Evolutionary conservation across 2,113 vertebrate species (phyloP), one percentile per base, ranked within the genome.

Genomic region (Aspidoscelis tigris): DNA sequence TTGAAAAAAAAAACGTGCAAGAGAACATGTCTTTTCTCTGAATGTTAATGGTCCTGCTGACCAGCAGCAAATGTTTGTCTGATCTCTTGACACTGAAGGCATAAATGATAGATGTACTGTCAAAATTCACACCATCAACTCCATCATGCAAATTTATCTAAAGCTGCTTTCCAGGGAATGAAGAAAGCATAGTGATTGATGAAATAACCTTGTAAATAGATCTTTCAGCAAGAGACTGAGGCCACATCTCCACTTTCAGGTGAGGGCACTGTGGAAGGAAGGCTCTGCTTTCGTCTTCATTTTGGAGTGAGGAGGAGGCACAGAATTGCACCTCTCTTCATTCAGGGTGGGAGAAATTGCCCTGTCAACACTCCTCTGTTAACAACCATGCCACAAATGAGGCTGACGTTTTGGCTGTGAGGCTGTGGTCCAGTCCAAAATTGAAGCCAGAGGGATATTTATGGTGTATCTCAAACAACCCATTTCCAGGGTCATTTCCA

Each of bases 191-290:
- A 97, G 96, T 95, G 95, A 96, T 95, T 96, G 96, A 95, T 91
- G 93, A 90, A 95, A 93, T 95, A 96, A 97, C 96, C 96, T 97
- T 98, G 97, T 97, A 96, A 97, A 97, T 95, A 97, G 95, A 96
- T 95, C 93, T 96, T 95, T 96, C 93, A 95, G 97, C 95, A 96
- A 97, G 97, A 96, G 95, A 95, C 92, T 80, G 76, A 68, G 1
- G 89, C 98, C 94, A 98, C 12, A 61, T 18, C 58, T 61, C 58
- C 14, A 61, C 58, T 61, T 61, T 61, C 58, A 61, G 58, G 12
- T 14, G 58, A 61, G 18, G 14, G 58, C 18, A 61, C 58, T 61
- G 58, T 16, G 18, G 58, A 18, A 61, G 18, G 58, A 61, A 61
- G 18, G 14, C 18, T 12, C 58, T 61, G 58, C 18, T 16, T 9